A percentile compares a stretch with the other conserved stretches of the same genome.
Evolutionary conservation across 2,888 invertebrate species (phyloP).

Genomic region (Augochlorella aurata): DNA sequence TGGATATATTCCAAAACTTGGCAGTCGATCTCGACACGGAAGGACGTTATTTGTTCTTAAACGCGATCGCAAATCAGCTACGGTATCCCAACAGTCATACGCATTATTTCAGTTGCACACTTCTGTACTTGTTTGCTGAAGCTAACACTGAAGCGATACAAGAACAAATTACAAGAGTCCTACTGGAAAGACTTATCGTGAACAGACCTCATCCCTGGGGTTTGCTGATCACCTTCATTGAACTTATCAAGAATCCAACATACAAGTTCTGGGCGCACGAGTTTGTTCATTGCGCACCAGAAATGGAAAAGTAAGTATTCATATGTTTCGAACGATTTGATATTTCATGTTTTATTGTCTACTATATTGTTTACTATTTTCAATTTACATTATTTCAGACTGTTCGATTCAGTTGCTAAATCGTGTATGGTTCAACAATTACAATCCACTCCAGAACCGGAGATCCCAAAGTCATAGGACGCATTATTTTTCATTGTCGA

Average conservation of each 20-base stretch:
- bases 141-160: slow-evolving; percentile 98
- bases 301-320: slow-evolving; percentile 96
- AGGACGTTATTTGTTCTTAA: slow-evolving; percentile 98
- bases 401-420: slow-evolving; percentile 97
- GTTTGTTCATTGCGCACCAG: slow-evolving; percentile 99
- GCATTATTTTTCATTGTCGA: slow-evolving; percentile 68
- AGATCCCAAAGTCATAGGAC: slow-evolving; percentile 86
- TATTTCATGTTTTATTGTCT: background rate
- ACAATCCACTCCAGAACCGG: slow-evolving; percentile 86
- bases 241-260: slow-evolving; percentile 98
- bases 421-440: slow-evolving; percentile 95
- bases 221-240: slow-evolving; percentile 98
- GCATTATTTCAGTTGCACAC: slow-evolving; percentile 99
- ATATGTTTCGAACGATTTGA: background rate
- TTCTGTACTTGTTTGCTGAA: slow-evolving; percentile 98
- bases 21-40: slow-evolving; percentile 99
- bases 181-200: slow-evolving; percentile 97
- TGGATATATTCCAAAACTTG: slow-evolving; percentile 99
- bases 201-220: slow-evolving; percentile 99
- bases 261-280: slow-evolving; percentile 99
- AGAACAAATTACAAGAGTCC: slow-evolving; percentile 98
- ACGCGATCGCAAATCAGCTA: slow-evolving; percentile 99
- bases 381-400: slow-evolving; percentile 83
- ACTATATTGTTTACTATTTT: slow-evolving; percentile 3
- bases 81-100: slow-evolving; percentile 99